Evolutionary conservation across 2,888 invertebrate species (phyloP).

Genomic region (Acleris cristana): DNA sequence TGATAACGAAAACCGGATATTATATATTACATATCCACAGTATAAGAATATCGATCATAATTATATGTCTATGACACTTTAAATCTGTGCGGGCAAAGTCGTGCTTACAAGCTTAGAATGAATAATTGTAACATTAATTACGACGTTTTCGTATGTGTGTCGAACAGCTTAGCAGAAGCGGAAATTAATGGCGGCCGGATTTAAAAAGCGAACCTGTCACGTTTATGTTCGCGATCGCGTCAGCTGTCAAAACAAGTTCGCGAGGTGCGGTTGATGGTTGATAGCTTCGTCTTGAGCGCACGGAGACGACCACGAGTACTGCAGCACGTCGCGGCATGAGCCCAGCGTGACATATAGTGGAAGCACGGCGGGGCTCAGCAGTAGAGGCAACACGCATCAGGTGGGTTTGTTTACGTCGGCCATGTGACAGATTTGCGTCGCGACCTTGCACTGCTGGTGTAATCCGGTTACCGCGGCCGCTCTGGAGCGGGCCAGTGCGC

Average conservation of each 20-base stretch:
- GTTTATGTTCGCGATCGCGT: slow-evolving; percentile 9
- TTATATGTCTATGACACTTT: too few relatives aligned
- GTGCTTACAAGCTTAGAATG: too few relatives aligned
- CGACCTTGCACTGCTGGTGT: slow-evolving; percentile 50
- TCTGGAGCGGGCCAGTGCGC: slow-evolving; percentile 24
- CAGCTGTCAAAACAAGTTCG: slow-evolving; percentile 37
- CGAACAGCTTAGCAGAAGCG: slow-evolving; percentile 49
- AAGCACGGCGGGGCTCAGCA: slow-evolving; percentile 9
- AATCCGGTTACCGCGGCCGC: slow-evolving; percentile 53
- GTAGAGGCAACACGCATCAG: slow-evolving; percentile 48
- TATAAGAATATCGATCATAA: too few relatives aligned
- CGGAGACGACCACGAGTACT: background rate
- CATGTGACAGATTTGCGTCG: slow-evolving; percentile 56
- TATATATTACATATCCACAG: too few relatives aligned
- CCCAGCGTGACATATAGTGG: slow-evolving; percentile 13
- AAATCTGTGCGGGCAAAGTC: too few relatives aligned
- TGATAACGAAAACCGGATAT: too few relatives aligned
- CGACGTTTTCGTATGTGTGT: slow-evolving; percentile 43
- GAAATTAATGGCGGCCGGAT: slow-evolving; percentile 30
- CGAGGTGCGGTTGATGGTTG: slow-evolving; percentile 33
- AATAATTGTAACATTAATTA: too few relatives aligned
- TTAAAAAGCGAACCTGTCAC: slow-evolving; percentile 31
- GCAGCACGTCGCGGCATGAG: slow-evolving; percentile 22
- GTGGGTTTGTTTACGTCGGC: slow-evolving; percentile 62
- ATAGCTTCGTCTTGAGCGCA: background rate